Evolutionary conservation across 2,888 invertebrate genomes (phyloP).

Genomic region (Eucera pruinosa): DNA sequence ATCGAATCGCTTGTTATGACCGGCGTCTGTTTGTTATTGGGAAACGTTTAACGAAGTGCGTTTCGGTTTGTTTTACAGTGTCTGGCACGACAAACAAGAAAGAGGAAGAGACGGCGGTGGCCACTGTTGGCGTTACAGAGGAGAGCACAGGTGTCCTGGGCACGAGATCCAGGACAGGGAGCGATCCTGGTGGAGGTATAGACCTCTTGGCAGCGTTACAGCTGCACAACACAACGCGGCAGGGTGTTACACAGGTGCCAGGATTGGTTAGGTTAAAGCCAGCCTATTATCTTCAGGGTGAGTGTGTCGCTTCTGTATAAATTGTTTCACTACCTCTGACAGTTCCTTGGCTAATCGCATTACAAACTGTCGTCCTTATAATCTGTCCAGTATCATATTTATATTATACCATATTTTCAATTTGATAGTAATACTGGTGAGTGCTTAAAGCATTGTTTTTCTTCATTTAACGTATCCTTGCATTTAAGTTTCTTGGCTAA

Average conservation of each 20-base stretch:
- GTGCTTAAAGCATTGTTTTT: no score
- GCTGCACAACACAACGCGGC: constrained; percentile 90
- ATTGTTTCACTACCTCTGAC: neutral
- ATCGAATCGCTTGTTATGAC: constrained; percentile 8
- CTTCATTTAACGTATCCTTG: no score
- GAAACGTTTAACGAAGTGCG: constrained; percentile 28
- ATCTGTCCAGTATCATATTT: no score
- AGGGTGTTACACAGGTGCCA: constrained; percentile 88
- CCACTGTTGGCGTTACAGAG: constrained; percentile 60
- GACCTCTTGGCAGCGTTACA: constrained; percentile 92
- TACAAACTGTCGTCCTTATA: no score
- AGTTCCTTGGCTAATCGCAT: neutral
- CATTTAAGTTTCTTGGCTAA: no score
- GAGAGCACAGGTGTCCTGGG: constrained; percentile 86
- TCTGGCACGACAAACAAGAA: constrained; percentile 80
- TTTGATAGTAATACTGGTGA: no score
- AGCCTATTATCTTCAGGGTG: constrained; percentile 91
- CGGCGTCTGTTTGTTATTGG: neutral
- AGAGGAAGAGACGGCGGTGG: constrained; percentile 77
- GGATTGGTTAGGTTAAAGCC: constrained; percentile 90
- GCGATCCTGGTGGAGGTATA: constrained; percentile 85
- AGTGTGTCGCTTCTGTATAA: constrained; percentile 66
- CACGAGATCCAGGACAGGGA: constrained; percentile 77
- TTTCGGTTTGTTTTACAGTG: constrained; percentile 71
- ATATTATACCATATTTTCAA: no score